Base-by-base conservation (phyloP, 2,113 vertebrate species). In the Castor canadensis region DNA sequence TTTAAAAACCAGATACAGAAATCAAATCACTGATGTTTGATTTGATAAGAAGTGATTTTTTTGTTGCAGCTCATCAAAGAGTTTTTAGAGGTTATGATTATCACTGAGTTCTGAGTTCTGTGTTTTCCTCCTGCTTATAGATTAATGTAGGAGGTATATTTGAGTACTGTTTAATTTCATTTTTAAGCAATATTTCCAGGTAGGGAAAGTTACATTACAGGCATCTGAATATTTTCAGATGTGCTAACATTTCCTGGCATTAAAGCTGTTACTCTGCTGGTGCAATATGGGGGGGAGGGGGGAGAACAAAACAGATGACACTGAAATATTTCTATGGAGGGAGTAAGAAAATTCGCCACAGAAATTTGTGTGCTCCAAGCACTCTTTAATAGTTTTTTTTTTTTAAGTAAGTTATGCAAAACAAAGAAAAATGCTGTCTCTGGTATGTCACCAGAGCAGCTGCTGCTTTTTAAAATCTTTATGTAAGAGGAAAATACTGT, bases 161-260 rank as follows among this genome's bases (percentile, higher is more conserved):
- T 95, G n/a, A 87, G 32, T 67, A 82, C 49, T 81, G 58, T n/a
- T 30, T 92, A 43, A 75, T 95, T 95, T 80, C 6, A n/a, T 69
- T 96, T 94, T 93, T 38, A 92, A 72, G 45, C 43, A 85, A 2
- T 43, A 43, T 90, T 90, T 93, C 40, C 30, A 69, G 26, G 28
- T 79, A 66, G 66, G 76, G n/a, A 52, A 80, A 87, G 72, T 72
- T 81, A 45, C 40, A 87, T n/a, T 77, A 28, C 60, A 79, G 76
- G 49, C 49, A 79, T 75, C 69, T 64, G 82, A 95, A n/a, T 87
- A 58, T 35, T 90, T 73, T 73, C 43, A 88, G 60, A 16, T 66
- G 15, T 83, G 17, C 38, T 80, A 94, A 17, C n/a, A 19, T 40
- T 32, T 13, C 91, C 52, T 62, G 76, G 43, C 54, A 60, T n/a